Conservation (phyloP, 2,797 vertebrate species). For the Pseudomugil gertrudae region DNA sequence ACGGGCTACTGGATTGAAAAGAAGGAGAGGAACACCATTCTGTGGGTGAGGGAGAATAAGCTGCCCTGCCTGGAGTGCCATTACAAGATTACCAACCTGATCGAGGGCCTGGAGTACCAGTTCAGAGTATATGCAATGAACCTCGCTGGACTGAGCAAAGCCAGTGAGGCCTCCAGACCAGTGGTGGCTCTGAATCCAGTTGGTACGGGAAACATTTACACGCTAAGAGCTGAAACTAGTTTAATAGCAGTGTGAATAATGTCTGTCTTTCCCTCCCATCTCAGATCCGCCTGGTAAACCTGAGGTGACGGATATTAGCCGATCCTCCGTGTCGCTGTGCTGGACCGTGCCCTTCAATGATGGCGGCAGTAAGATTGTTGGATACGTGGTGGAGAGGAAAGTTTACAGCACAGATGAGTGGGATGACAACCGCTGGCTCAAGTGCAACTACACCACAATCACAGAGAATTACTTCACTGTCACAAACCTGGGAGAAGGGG, state of each 20-base stretch:
- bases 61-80: slow-evolving; percentile 92
- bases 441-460: slow-evolving; percentile 97
- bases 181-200: slow-evolving; percentile 95
- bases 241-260: not conserved
- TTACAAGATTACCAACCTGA: slow-evolving; percentile 91
- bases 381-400: slow-evolving; percentile 94
- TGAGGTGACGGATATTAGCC: slow-evolving; percentile 94
- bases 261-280: not conserved
- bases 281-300: slow-evolving; percentile 93
- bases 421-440: slow-evolving; percentile 94
- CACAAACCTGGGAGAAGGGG: slow-evolving; percentile 88
- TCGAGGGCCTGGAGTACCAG: slow-evolving; percentile 97
- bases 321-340: slow-evolving; percentile 90
- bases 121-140: slow-evolving; percentile 98
- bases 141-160: slow-evolving; percentile 95
- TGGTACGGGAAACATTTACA: slow-evolving; percentile 81
- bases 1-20: slow-evolving; percentile 99
- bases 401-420: slow-evolving; percentile 86
- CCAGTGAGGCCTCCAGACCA: slow-evolving; percentile 96
- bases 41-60: slow-evolving; percentile 99
- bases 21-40: slow-evolving; percentile 98
- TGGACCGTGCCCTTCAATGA: slow-evolving; percentile 94
- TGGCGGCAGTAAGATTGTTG: slow-evolving; percentile 93
- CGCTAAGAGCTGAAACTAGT: not conserved
- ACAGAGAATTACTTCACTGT: slow-evolving; percentile 93